Percentiles rank a stretch among this genome's conserved stretches.
Evolutionary conservation across 1,140 invertebrate species (phyloP).

Genomic region (Sycophaga agraensis): DNA sequence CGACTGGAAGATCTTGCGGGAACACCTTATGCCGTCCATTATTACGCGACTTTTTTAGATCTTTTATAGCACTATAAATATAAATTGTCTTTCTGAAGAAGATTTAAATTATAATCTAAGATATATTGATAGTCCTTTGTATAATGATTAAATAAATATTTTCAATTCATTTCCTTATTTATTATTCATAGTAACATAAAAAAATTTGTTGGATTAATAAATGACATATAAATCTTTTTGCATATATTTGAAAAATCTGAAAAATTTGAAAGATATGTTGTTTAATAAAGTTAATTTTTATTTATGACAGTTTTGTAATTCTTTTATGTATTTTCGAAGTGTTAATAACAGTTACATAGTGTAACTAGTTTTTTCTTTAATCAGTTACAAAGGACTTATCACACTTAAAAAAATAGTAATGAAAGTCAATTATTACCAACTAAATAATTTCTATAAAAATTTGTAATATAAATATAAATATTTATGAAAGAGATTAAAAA

Average conservation of each 20-base stretch:
- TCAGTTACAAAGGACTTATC: constrained; percentile 15
- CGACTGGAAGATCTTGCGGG: constrained; percentile 52
- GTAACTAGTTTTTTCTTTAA: no score
- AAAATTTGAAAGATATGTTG: neutral
- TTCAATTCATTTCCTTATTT: no score
- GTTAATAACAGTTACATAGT: neutral
- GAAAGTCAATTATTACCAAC: constrained; percentile 20
- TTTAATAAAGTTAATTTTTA: no score
- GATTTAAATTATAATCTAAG: constrained; percentile 21
- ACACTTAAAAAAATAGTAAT: neutral
- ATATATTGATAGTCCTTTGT: constrained; percentile 1
- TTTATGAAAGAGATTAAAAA: no score
- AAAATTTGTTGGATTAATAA: no score
- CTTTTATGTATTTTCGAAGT: neutral
- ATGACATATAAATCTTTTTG: no score
- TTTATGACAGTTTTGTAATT: neutral
- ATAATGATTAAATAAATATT: constrained; percentile 9
- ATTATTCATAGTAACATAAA: neutral
- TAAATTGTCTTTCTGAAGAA: constrained; percentile 13
- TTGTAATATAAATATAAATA: no score
- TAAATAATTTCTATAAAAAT: constrained; percentile 14
- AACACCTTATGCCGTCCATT: constrained; percentile 52
- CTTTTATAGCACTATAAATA: constrained; percentile 29
- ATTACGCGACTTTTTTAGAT: constrained; percentile 42
- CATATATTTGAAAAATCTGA: no score